A percentile compares a stretch with the other conserved stretches of the same genome.
These are phyloP conservation scores for Apostichopus leukothele DNA, from an alignment of 53 echinoderm and acorn worm genomes.

Conservation along the genomic window DNA sequence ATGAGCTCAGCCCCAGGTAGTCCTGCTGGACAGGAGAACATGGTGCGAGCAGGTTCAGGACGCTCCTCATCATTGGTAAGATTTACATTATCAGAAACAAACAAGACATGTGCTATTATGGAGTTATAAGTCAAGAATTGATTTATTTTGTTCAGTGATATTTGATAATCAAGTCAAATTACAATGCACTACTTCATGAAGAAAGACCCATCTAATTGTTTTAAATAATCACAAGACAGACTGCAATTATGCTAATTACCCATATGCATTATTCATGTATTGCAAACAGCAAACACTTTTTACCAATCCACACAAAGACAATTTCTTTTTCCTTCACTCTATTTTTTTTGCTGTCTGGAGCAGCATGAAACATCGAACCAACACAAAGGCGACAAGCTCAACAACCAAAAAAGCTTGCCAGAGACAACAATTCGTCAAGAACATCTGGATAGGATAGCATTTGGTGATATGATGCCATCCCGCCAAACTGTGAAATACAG, in stretches of 20 bases:
- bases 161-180: too few relatives aligned
- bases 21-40: constrained; percentile 58
- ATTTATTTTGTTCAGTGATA: not conserved
- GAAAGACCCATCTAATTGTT: too few relatives aligned
- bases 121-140: too few relatives aligned
- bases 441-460: constrained; percentile 34
- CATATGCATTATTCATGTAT: too few relatives aligned
- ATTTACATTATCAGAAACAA: too few relatives aligned
- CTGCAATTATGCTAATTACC: too few relatives aligned
- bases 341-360: not conserved
- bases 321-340: constrained; percentile 4
- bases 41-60: not conserved
- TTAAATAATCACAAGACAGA: too few relatives aligned
- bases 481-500: constrained; percentile 4
- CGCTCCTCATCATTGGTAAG: constrained; percentile 25
- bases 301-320: constrained; percentile 25
- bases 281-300: not conserved
- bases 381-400: not conserved
- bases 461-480: constrained; percentile 33
- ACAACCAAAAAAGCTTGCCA: constrained; percentile 24
- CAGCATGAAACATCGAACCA: constrained; percentile 1
- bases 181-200: too few relatives aligned
- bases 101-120: too few relatives aligned
- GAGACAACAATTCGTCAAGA: constrained; percentile 29
- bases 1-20: constrained; percentile 43